Evolutionary conservation across 2,113 vertebrate species (phyloP).

Genomic region (Noctilio leporinus): DNA sequence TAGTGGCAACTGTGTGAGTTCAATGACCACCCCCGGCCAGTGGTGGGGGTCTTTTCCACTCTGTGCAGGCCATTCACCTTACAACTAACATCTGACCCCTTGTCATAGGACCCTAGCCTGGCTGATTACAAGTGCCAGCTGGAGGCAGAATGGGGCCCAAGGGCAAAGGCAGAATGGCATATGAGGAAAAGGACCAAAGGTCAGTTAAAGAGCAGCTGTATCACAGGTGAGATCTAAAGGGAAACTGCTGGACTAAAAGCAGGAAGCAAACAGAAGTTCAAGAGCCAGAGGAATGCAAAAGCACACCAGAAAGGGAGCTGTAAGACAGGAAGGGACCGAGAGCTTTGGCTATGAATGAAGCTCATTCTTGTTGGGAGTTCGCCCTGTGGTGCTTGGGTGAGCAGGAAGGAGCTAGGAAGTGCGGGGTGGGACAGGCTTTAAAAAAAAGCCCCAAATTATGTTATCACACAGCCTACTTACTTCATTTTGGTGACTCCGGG

Average conservation of each 20-base stretch:
- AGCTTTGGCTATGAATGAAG: background rate
- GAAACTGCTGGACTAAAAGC: constrained; percentile 39
- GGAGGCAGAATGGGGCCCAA: constrained; percentile 35
- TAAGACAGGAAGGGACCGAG: background rate
- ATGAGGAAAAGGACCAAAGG: constrained; percentile 48
- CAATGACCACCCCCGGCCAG: too few relatives aligned
- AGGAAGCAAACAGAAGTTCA: constrained; percentile 46
- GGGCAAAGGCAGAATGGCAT: constrained; percentile 25
- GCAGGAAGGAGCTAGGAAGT: background rate
- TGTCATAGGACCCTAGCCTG: constrained; percentile 40
- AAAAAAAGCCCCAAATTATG: background rate
- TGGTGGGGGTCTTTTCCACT: too few relatives aligned
- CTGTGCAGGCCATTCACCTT: too few relatives aligned
- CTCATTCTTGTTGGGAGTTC: background rate
- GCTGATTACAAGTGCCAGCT: constrained; percentile 23
- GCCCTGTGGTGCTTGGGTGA: background rate
- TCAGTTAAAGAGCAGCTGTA: constrained; percentile 15
- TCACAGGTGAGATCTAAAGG: constrained; percentile 46
- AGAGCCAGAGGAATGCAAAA: constrained; percentile 31
- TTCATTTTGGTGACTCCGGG: background rate
- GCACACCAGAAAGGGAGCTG: background rate
- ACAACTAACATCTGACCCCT: constrained; percentile 24
- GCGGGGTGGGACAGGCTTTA: background rate
- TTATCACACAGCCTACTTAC: background rate
- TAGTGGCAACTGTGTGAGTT: too few relatives aligned